These are phyloP conservation scores for Steromphala cineraria DNA, from an alignment of 2,888 invertebrate genomes.

Conservation along the genomic window DNA sequence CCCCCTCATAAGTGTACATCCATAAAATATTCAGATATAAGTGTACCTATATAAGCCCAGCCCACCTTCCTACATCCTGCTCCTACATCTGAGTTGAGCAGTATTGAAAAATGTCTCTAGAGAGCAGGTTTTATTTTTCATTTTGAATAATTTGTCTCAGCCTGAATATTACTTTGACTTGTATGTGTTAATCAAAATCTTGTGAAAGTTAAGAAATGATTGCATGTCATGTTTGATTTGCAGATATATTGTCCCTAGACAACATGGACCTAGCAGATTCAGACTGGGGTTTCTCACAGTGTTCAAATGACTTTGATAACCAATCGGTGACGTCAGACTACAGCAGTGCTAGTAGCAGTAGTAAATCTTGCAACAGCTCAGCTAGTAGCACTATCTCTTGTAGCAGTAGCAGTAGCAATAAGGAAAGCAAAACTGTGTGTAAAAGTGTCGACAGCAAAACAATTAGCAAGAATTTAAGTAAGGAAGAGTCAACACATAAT, in stretches of 20 bases:
- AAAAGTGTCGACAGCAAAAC: not conserved
- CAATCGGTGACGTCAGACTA: not conserved
- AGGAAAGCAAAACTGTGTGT: slow-evolving; percentile 9
- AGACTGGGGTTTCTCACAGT: not conserved
- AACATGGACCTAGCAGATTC: not conserved
- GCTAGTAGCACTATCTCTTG: slow-evolving; percentile 4
- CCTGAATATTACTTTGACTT: too few relatives aligned
- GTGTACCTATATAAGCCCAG: too few relatives aligned
- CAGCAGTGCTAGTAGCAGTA: slow-evolving; percentile 12
- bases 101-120: too few relatives aligned
- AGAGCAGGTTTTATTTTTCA: too few relatives aligned
- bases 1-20: too few relatives aligned
- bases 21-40: too few relatives aligned
- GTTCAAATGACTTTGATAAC: not conserved
- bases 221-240: not conserved
- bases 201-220: not conserved
- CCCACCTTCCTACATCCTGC: too few relatives aligned
- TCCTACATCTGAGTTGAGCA: too few relatives aligned
- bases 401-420: slow-evolving; percentile 23
- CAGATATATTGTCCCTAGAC: not conserved
- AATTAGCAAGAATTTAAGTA: not conserved
- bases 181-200: too few relatives aligned
- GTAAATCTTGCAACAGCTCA: not conserved
- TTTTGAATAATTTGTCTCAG: too few relatives aligned
- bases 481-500: not conserved